phyloP scores from a whole-genome alignment of 30 jellyfish, hydroid and myxozoan genomes.

The Sanderia malayensis region DNA sequence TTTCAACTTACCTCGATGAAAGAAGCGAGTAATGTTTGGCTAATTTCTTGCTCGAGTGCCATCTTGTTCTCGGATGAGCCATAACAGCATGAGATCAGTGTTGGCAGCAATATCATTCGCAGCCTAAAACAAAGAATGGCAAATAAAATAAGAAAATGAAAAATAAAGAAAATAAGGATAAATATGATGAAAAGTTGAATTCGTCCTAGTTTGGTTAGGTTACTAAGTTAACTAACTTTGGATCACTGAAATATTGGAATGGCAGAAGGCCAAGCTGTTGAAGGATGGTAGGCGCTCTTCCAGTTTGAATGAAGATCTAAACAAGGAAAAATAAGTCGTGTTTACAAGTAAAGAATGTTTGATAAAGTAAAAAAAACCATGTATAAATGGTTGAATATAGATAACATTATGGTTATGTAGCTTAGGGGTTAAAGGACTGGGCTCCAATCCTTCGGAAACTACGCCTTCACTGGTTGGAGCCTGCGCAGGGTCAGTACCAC shows the following conservation, averaged over 20 bases:
- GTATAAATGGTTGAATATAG: too few relatives aligned
- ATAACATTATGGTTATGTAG: too few relatives aligned
- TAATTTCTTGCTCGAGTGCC: conserved; percentile 73
- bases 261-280: conserved; percentile 93
- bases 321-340: neutral
- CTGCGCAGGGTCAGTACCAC: too few relatives aligned
- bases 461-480: too few relatives aligned
- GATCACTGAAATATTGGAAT: conserved; percentile 91
- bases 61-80: conserved; percentile 66
- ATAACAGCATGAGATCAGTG: conserved; percentile 71
- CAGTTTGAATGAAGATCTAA: conserved; percentile 76
- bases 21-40: conserved; percentile 62
- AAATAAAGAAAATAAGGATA: too few relatives aligned
- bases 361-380: too few relatives aligned
- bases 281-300: conserved; percentile 92
- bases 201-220: too few relatives aligned
- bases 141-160: too few relatives aligned
- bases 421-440: too few relatives aligned
- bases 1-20: conserved; percentile 87
- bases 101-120: conserved; percentile 73
- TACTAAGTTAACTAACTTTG: conserved; percentile 61
- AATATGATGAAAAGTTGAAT: too few relatives aligned
- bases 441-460: too few relatives aligned
- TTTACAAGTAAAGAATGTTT: too few relatives aligned
- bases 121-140: conserved; percentile 53